Base-by-base conservation (phyloP, 2,113 vertebrate genomes). In the Lates calcarifer region DNA sequence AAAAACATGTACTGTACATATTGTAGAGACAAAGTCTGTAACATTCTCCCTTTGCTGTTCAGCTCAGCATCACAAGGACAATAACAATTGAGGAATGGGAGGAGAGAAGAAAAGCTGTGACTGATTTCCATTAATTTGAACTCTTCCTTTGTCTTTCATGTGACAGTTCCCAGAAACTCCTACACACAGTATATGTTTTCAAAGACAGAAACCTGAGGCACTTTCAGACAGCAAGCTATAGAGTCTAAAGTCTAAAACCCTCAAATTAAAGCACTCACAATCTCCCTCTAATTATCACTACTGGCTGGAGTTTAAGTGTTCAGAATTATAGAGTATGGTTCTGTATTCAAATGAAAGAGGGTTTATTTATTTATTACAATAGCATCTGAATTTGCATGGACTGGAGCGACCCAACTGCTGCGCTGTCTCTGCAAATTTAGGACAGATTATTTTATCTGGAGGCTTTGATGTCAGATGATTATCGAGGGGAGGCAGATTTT, bases 381-480 rank as follows among this genome's bases (percentile, higher is more conserved):
- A 57, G 39, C 37, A 47, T 80, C 31, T 39, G 29, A 75, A 78
- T 87, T 69, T 64, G 74, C 74, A 83, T 82, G 70, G 29, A 77
- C 28, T 45, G 31, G 39, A 76, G 70, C 49, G 39, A 71, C 53
- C 57, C 28, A 28, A 58, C 57, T 63, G 68, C 66, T 43, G 53
- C 41, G 77, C 78, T 49, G 69, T 73, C 81, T 77, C 81, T 81
- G 84, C 83, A 87, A 83, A 91, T 87, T 82, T 49, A 77, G 87
- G 79, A 71, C 82, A 77, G 49, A 85, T 73, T 61, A 75, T 86
- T 85, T 78, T 41, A 68, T 88, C 76, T 70, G 63, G n/a, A 84
- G 84, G 78, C 65, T 87, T 83, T 88, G 74, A 87, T 87, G 63
- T 70, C 65, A 77, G 53, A 75, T 78, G 73, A 85, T 83, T 71